Evolutionary conservation across 2,113 vertebrate species (phyloP).

Genomic region (Lophotis ruficrista): DNA sequence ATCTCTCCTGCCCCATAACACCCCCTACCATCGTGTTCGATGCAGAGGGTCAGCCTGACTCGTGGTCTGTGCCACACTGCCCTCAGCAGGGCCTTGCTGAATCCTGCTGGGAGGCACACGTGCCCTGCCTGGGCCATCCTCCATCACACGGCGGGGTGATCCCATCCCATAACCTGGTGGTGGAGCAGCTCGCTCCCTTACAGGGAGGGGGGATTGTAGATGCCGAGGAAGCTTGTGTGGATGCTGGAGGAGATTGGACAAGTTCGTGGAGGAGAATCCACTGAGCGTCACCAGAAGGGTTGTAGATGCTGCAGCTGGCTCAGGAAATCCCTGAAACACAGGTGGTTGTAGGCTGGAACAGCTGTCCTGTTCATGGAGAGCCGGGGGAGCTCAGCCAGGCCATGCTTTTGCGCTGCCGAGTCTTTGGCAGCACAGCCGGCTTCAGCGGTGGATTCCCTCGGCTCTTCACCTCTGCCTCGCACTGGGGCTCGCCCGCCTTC

Average conservation of each 20-base stretch:
- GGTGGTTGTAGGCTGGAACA: not conserved
- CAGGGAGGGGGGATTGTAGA: fast-evolving
- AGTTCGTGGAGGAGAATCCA: not conserved
- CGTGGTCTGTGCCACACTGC: not conserved
- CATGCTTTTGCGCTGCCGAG: not conserved
- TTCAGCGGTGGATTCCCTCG: not conserved
- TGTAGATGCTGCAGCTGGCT: not conserved
- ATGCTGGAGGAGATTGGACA: not conserved
- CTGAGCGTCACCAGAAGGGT: not conserved
- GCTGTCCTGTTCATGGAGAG: not conserved
- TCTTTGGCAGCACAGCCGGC: not conserved
- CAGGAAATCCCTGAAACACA: not conserved
- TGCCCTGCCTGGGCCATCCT: not conserved
- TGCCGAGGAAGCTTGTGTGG: not conserved
- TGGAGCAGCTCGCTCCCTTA: not conserved
- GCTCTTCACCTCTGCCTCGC: not conserved
- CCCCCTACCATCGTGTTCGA: fast-evolving
- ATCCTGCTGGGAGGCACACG: not conserved
- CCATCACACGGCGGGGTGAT: fast-evolving
- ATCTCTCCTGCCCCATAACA: not conserved
- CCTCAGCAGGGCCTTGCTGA: not conserved
- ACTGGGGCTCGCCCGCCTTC: not conserved
- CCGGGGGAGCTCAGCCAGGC: not conserved
- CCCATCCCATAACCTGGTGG: not conserved
- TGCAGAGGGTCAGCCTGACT: not conserved